Evolutionary conservation across 2,113 vertebrate genomes (phyloP).

Genomic region (Gulo gulo): DNA sequence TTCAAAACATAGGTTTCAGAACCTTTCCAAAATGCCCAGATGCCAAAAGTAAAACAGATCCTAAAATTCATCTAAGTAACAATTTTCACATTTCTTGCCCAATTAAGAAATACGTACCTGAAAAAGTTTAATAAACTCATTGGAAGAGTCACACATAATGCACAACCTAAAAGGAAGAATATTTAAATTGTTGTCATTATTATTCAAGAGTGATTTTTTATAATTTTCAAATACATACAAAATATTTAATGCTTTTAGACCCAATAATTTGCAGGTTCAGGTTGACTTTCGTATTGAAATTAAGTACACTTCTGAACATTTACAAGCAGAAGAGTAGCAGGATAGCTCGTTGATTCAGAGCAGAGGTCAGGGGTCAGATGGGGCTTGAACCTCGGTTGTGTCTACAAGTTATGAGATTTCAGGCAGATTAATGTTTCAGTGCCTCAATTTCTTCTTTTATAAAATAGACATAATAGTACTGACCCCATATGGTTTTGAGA

Average conservation of each 20-base stretch:
- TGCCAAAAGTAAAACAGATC: slow-evolving; percentile 8
- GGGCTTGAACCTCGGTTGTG: background rate
- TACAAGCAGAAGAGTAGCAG: background rate
- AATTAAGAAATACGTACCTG: slow-evolving; percentile 86
- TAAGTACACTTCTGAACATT: background rate
- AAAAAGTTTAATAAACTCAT: slow-evolving; percentile 97
- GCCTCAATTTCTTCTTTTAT: background rate
- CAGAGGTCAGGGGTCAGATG: background rate
- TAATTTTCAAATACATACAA: background rate
- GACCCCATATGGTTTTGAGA: background rate
- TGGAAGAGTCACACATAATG: slow-evolving; percentile 93
- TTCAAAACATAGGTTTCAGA: background rate
- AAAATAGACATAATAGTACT: background rate
- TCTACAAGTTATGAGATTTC: background rate
- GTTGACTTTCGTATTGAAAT: slow-evolving; percentile 1
- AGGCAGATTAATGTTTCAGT: background rate
- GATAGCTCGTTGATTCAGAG: background rate
- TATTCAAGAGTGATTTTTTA: slow-evolving; percentile 5
- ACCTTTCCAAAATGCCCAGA: slow-evolving; percentile 27
- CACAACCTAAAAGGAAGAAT: slow-evolving; percentile 88
- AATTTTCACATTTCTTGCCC: background rate
- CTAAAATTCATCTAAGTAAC: slow-evolving; percentile 22
- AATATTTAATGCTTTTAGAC: background rate
- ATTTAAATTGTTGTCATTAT: background rate
- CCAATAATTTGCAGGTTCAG: background rate